phyloP scores from a whole-genome alignment of 1,140 invertebrate genomes.

The Orchestia grillus region DNA sequence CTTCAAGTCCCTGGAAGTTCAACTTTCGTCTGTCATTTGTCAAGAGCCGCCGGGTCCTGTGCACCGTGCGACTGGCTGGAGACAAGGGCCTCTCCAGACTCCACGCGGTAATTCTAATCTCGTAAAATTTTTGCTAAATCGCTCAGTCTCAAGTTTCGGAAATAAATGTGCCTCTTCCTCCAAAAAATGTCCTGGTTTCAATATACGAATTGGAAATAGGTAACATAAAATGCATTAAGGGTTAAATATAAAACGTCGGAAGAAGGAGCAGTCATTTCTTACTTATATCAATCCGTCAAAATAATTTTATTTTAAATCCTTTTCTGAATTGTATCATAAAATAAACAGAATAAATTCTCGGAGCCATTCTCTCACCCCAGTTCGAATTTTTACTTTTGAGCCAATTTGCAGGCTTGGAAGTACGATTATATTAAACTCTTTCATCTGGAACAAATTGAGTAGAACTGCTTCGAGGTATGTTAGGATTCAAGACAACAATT shows the following conservation, averaged over 20 bases:
- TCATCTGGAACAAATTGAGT: too few species aligned
- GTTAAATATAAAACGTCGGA: neutral
- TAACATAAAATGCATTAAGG: neutral
- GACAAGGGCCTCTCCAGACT: too few species aligned
- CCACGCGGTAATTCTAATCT: too few species aligned
- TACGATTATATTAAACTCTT: too few species aligned
- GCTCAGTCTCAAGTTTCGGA: neutral
- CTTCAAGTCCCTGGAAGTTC: too few species aligned
- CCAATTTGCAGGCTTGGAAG: too few species aligned
- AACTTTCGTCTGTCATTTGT: too few species aligned
- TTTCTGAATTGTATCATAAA: neutral
- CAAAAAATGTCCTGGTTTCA: neutral
- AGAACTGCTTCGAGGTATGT: neutral
- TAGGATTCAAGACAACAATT: neutral
- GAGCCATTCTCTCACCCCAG: too few species aligned
- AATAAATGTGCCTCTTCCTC: neutral
- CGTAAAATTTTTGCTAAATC: neutral
- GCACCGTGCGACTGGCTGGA: too few species aligned
- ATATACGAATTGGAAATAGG: neutral
- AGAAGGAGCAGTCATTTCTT: neutral
- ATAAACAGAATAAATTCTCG: too few species aligned
- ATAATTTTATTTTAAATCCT: neutral
- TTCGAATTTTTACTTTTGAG: too few species aligned
- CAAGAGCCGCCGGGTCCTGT: too few species aligned
- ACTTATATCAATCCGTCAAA: neutral